Percentiles rank a stretch among this genome's conserved stretches.
phyloP scores from a whole-genome alignment of 2,888 invertebrate species.

The Eutolmus rufibarbis region DNA sequence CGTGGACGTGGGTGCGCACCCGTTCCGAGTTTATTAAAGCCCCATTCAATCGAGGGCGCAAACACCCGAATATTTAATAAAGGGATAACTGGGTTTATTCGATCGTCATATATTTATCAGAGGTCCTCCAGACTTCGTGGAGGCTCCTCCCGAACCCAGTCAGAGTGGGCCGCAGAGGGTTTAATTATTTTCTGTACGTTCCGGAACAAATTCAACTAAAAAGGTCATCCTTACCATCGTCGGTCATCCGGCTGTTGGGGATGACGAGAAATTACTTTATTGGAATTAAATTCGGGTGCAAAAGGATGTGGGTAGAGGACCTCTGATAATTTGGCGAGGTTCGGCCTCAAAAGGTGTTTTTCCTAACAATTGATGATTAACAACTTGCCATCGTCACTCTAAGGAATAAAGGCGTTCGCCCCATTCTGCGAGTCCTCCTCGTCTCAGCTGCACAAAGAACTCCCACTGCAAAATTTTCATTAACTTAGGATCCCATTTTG shows the following conservation, averaged over 20 bases:
- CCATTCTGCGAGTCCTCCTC: neutral
- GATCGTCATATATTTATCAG: neutral
- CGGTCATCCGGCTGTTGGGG: neutral
- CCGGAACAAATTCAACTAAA: neutral
- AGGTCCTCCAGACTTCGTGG: neutral
- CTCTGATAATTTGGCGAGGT: neutral
- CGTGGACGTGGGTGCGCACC: neutral
- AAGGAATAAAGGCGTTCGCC: neutral
- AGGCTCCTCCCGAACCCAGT: neutral
- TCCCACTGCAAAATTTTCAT: neutral
- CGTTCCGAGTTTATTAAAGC: conserved; percentile 35
- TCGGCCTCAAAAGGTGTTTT: neutral
- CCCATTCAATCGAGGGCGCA: conserved; percentile 33
- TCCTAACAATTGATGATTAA: neutral
- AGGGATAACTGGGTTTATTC: conserved; percentile 36
- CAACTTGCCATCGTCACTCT: neutral
- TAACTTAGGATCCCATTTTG: neutral
- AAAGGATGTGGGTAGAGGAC: neutral
- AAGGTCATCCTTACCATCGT: neutral
- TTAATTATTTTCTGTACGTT: neutral
- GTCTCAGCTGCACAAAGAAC: neutral
- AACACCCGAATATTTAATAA: conserved; percentile 41
- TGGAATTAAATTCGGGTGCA: neutral
- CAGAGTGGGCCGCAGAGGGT: neutral
- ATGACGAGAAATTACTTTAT: neutral